These are phyloP conservation scores for Machimus atricapillus DNA, from an alignment of 2,888 invertebrate genomes.

Conservation along the genomic window DNA sequence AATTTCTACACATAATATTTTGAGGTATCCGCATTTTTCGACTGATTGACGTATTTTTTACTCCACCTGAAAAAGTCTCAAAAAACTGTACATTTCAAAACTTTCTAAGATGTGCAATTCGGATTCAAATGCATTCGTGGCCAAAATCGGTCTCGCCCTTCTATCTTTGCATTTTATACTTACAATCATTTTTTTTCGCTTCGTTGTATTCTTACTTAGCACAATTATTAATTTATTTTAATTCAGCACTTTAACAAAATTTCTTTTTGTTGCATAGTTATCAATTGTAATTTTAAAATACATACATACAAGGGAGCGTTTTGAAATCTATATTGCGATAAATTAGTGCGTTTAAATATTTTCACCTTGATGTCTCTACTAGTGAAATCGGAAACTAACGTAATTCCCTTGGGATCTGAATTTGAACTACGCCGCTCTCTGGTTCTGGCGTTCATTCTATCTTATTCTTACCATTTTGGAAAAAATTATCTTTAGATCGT, in stretches of 20 bases:
- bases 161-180: background rate
- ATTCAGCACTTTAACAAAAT: background rate
- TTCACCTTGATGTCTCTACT: too few species aligned
- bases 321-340: background rate
- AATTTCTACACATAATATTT: background rate
- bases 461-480: background rate
- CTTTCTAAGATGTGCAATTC: background rate
- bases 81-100: slow-evolving; percentile 6
- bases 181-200: background rate
- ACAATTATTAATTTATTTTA: background rate
- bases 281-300: background rate
- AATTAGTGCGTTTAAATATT: background rate
- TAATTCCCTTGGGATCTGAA: background rate
- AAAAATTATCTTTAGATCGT: background rate
- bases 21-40: background rate
- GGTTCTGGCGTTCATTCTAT: too few species aligned
- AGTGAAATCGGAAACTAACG: background rate
- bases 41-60: background rate
- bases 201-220: background rate
- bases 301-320: background rate
- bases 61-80: slow-evolving; percentile 27
- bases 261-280: background rate
- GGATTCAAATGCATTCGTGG: background rate
- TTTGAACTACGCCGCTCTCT: background rate
- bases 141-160: background rate